Percentiles rank a stretch among this genome's conserved stretches.
Evolutionary conservation across 64 coral and sea anemone species (phyloP).

Genomic region (Montipora foliosa): DNA sequence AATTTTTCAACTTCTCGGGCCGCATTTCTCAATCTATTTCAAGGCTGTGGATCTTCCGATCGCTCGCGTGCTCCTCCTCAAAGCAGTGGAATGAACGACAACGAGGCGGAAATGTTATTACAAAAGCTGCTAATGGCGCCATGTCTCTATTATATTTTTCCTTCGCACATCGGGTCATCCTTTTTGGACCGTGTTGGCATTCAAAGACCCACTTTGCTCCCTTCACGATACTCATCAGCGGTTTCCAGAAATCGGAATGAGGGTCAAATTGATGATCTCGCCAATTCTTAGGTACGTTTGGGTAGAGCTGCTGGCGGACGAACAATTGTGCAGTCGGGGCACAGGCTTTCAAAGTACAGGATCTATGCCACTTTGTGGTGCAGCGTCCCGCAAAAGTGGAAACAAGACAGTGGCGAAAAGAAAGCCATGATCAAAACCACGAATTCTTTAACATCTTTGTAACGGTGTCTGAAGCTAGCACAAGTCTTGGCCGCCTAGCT

Average conservation of each 20-base stretch:
- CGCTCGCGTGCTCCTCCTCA: constrained; percentile 24
- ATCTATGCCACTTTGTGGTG: constrained; percentile 61
- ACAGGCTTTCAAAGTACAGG: constrained; percentile 84
- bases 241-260: constrained; percentile 84
- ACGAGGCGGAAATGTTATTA: constrained; percentile 57
- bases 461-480: not conserved
- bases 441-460: constrained; percentile 2
- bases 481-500: not conserved
- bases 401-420: not conserved
- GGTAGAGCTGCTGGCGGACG: constrained; percentile 67
- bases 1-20: constrained; percentile 42
- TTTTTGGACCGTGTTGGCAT: constrained; percentile 81
- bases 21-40: constrained; percentile 48
- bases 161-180: too few relatives aligned
- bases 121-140: constrained; percentile 71
- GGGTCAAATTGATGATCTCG: constrained; percentile 67
- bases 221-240: constrained; percentile 35
- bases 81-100: constrained; percentile 81
- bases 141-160: constrained; percentile 87
- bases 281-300: constrained; percentile 67
- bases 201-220: constrained; percentile 75
- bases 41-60: not conserved
- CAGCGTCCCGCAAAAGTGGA: not conserved
- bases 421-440: not conserved
- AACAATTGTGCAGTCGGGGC: constrained; percentile 67